Evolutionary conservation across 2,797 vertebrate species (phyloP).

Genomic region (Neolamprologus multifasciatus): DNA sequence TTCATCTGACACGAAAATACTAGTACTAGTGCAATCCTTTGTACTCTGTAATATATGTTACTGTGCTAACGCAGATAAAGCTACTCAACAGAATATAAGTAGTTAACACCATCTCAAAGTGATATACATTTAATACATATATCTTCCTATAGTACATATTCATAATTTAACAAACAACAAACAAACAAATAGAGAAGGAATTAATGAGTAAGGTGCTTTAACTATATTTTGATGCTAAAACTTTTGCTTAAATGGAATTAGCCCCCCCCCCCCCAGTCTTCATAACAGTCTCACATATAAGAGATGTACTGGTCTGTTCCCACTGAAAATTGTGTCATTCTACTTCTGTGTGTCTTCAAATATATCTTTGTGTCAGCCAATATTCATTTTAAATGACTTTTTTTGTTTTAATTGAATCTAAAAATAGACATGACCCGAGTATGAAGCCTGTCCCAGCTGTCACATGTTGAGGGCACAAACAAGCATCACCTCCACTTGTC

Average conservation of each 20-base stretch:
- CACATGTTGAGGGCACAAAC: not conserved
- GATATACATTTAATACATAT: accelerated
- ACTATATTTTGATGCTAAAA: accelerated
- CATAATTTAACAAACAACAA: not conserved
- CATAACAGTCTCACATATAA: not conserved
- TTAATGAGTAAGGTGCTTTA: not conserved
- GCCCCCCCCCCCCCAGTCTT: not conserved
- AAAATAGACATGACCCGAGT: not conserved
- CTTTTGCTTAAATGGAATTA: not conserved
- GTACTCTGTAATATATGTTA: not conserved
- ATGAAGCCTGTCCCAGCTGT: not conserved
- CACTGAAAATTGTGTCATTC: not conserved
- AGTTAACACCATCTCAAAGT: not conserved
- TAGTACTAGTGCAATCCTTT: not conserved
- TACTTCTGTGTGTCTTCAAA: not conserved
- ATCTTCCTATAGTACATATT: accelerated
- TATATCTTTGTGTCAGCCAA: not conserved
- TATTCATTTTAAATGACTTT: accelerated
- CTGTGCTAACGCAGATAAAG: not conserved
- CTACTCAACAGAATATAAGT: not conserved
- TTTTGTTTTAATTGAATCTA: not conserved
- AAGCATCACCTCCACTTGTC: not conserved
- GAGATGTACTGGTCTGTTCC: not conserved
- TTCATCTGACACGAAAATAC: not conserved
- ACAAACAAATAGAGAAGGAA: not conserved